Percentiles rank a stretch among this genome's conserved stretches.
Evolutionary conservation across 2,888 invertebrate species (phyloP).

Genomic region (Torymus texanus): DNA sequence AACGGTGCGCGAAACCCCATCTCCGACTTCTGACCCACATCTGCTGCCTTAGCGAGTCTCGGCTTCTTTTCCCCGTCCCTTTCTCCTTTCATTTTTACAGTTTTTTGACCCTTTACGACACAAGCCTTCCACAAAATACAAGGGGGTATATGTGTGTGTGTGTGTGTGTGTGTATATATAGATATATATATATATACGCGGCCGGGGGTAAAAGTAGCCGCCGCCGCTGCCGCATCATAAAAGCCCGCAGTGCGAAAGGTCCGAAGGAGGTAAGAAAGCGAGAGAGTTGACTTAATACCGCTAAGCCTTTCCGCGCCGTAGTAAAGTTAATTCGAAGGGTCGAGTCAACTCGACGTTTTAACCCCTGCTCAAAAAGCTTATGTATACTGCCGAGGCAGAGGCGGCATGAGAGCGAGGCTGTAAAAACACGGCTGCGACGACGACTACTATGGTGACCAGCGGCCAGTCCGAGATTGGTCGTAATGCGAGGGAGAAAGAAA

Average conservation of each 20-base stretch:
- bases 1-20: conserved; percentile 27
- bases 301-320: conserved; percentile 68
- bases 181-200: too few species aligned
- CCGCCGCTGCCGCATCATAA: conserved; percentile 26
- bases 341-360: not conserved
- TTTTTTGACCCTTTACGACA: conserved; percentile 38
- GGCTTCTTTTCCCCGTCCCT: too few species aligned
- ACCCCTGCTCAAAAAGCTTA: too few species aligned
- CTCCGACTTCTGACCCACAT: conserved; percentile 50
- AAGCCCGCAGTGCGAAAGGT: conserved; percentile 34
- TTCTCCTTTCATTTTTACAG: conserved; percentile 25
- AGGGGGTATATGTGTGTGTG: not conserved
- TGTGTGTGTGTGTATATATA: too few species aligned
- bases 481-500: conserved; percentile 54
- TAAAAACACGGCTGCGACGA: conserved; percentile 19
- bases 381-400: too few species aligned
- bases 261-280: conserved; percentile 53
- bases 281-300: conserved; percentile 70
- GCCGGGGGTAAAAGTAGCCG: too few species aligned
- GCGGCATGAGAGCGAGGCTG: not conserved
- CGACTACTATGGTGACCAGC: too few species aligned
- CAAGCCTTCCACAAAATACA: conserved; percentile 1
- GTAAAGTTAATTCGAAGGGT: conserved; percentile 69
- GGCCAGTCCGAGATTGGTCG: conserved; percentile 28
- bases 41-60: conserved; percentile 8